These are phyloP conservation scores for Xanthia icteritia DNA, from an alignment of 2,888 invertebrate genomes.

Conservation along the genomic window DNA sequence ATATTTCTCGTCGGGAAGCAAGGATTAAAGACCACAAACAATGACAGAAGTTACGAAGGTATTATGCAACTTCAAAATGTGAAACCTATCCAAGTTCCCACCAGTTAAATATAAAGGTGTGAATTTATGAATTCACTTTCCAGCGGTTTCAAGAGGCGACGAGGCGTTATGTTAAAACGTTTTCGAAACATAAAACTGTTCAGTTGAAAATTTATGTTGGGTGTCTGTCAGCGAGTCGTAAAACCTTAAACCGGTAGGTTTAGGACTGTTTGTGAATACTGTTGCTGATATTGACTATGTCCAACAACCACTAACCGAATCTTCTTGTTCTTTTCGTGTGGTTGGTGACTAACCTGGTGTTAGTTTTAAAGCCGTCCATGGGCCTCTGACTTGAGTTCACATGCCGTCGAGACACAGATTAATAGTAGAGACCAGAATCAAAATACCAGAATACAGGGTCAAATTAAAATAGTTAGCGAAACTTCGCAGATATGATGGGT, in stretches of 20 bases:
- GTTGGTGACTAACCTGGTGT: too few species aligned
- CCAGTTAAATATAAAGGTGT: constrained; percentile 39
- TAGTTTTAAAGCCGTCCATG: too few species aligned
- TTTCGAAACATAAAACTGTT: constrained; percentile 29
- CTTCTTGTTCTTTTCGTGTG: too few species aligned
- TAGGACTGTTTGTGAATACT: not conserved
- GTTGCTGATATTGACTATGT: not conserved
- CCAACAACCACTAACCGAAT: not conserved
- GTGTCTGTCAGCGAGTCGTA: not conserved
- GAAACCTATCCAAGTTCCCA: constrained; percentile 28
- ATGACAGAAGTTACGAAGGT: not conserved
- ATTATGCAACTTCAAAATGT: constrained; percentile 16
- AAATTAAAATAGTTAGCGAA: too few species aligned
- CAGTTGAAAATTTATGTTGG: constrained; percentile 39
- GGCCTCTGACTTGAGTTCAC: too few species aligned
- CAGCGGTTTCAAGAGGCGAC: constrained; percentile 33
- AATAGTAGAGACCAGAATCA: too few species aligned
- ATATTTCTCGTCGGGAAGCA: not conserved
- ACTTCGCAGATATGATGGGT: too few species aligned
- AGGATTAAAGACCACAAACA: not conserved
- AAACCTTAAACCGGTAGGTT: constrained; percentile 3
- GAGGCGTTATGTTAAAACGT: constrained; percentile 38
- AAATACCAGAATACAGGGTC: not conserved
- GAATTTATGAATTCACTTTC: constrained; percentile 55
- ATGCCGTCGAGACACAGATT: too few species aligned